Conservation (phyloP, 2,888 invertebrate genomes). For the Acronicta aceris region DNA sequence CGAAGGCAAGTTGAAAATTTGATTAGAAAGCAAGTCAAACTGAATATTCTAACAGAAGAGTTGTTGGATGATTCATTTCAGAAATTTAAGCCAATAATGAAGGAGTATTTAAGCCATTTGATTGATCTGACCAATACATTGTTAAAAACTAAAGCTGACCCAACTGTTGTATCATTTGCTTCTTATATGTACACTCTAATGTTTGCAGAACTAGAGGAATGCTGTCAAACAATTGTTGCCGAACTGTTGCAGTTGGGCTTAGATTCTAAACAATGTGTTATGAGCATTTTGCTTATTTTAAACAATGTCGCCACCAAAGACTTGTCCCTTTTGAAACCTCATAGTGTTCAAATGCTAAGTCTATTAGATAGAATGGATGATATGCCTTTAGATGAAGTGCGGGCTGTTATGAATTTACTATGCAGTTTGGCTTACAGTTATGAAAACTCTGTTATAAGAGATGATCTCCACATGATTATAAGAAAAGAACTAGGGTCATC, state of each 20-base stretch:
- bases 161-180: conserved; percentile 88
- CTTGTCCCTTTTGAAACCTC: conserved; percentile 86
- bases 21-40: conserved; percentile 90
- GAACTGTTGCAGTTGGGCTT: conserved; percentile 80
- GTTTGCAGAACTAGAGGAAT: conserved; percentile 80
- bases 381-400: conserved; percentile 92
- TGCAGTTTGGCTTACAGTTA: conserved; percentile 91
- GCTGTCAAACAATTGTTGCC: conserved; percentile 77
- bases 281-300: conserved; percentile 76
- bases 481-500: conserved; percentile 94
- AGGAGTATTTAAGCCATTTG: conserved; percentile 87
- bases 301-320: conserved; percentile 80
- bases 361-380: conserved; percentile 93
- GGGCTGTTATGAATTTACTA: conserved; percentile 93
- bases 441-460: conserved; percentile 90
- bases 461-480: conserved; percentile 95
- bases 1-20: conserved; percentile 90
- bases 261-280: conserved; percentile 77
- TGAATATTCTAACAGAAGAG: conserved; percentile 88
- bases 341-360: conserved; percentile 90
- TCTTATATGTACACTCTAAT: conserved; percentile 88
- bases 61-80: conserved; percentile 88
- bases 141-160: conserved; percentile 84
- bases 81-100: conserved; percentile 88
- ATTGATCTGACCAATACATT: conserved; percentile 89